Conservation (phyloP, 1,140 invertebrate genomes). For the Parasteatoda tepidariorum region DNA sequence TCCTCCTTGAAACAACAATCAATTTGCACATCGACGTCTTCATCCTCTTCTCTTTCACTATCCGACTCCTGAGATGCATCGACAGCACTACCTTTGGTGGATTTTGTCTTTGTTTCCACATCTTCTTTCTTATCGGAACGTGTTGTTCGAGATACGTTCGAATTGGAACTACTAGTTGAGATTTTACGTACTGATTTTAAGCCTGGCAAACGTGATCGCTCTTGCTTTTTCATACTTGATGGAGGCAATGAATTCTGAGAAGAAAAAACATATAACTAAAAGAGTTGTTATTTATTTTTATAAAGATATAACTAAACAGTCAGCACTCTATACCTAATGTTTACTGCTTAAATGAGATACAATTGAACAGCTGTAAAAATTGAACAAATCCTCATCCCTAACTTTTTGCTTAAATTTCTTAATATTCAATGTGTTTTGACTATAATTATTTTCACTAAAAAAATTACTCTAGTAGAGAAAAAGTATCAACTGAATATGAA, state of each 20-base stretch:
- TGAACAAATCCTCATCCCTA: too few relatives aligned
- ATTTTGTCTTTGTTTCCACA: slow-evolving; percentile 30
- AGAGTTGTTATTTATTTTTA: not conserved
- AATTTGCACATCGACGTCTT: slow-evolving; percentile 42
- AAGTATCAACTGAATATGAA: too few relatives aligned
- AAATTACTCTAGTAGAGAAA: too few relatives aligned
- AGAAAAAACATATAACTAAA: not conserved
- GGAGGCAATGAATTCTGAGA: slow-evolving; percentile 25
- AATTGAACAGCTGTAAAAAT: too few relatives aligned
- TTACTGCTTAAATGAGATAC: too few relatives aligned
- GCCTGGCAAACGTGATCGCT: slow-evolving; percentile 66
- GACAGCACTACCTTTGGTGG: slow-evolving; percentile 7
- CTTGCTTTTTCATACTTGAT: slow-evolving; percentile 8
- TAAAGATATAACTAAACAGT: too few relatives aligned
- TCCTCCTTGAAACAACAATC: slow-evolving; percentile 51
- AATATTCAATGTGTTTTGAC: too few relatives aligned
- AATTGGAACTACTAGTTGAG: slow-evolving; percentile 31
- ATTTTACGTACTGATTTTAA: slow-evolving; percentile 60
- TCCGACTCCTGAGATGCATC: slow-evolving; percentile 54
- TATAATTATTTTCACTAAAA: too few relatives aligned
- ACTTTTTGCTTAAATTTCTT: too few relatives aligned
- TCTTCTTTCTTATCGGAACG: slow-evolving; percentile 60
- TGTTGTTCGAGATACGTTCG: slow-evolving; percentile 37
- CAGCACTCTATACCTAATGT: too few relatives aligned
- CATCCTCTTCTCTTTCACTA: slow-evolving; percentile 42